Evolutionary conservation across 2,797 vertebrate genomes (phyloP).

Genomic region (Hippopotamyrus pictus): DNA sequence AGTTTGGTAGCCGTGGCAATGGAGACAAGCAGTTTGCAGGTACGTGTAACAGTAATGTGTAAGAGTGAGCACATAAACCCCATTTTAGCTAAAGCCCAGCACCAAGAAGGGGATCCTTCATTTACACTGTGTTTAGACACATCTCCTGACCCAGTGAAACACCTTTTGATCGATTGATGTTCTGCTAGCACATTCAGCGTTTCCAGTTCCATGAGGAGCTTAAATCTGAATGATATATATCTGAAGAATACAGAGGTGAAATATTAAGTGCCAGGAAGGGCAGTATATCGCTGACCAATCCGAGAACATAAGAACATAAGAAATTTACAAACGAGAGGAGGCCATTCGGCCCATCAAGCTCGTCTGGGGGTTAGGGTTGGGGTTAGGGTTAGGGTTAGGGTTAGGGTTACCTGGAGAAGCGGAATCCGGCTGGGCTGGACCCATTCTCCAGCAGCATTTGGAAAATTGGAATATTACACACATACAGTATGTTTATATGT

Average conservation of each 20-base stretch:
- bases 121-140: background rate
- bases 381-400: too few relatives aligned
- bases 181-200: background rate
- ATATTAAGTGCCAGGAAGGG: background rate
- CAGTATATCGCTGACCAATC: background rate
- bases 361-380: too few relatives aligned
- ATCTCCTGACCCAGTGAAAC: background rate
- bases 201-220: background rate
- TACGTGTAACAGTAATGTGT: constrained; percentile 53
- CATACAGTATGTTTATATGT: background rate
- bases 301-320: too few relatives aligned
- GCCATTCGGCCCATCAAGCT: too few relatives aligned
- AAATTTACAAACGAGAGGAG: too few relatives aligned
- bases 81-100: background rate
- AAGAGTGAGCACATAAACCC: background rate
- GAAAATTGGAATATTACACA: background rate
- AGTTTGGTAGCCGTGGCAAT: constrained; percentile 92
- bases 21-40: constrained; percentile 99
- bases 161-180: background rate
- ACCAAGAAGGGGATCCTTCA: background rate
- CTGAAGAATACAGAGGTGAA: background rate
- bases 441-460: background rate
- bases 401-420: background rate
- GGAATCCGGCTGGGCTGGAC: background rate
- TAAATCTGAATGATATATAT: background rate